Evolutionary conservation across 2,888 invertebrate species (phyloP).

Genomic region (Caenorhabditis sulstoni): DNA sequence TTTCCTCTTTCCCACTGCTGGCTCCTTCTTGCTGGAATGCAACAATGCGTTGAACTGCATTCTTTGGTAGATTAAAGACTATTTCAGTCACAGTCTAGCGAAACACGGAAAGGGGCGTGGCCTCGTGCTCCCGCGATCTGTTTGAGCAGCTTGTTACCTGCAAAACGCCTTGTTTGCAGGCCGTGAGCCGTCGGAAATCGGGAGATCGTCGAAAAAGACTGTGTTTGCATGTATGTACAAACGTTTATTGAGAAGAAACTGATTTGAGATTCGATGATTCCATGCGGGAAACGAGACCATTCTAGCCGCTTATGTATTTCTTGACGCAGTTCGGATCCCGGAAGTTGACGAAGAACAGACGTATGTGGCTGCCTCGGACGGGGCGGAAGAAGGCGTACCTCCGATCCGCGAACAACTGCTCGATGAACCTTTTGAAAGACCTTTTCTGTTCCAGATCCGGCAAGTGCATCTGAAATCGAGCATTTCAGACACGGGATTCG

Average conservation of each 20-base stretch:
- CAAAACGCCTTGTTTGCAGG: slow-evolving; percentile 24
- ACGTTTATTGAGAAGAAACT: background rate
- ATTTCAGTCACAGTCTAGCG: background rate
- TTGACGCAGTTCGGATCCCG: slow-evolving; percentile 40
- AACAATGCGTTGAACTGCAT: background rate
- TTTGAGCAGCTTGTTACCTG: slow-evolving; percentile 33
- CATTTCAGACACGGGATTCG: no score
- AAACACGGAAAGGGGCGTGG: background rate
- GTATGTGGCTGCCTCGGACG: slow-evolving; percentile 45
- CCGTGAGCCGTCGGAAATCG: slow-evolving; percentile 20
- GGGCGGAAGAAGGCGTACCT: slow-evolving; percentile 47
- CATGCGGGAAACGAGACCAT: background rate
- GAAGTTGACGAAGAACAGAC: slow-evolving; percentile 60
- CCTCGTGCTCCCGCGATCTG: background rate
- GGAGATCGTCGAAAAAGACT: slow-evolving; percentile 9
- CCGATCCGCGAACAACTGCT: slow-evolving; percentile 20
- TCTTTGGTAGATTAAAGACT: background rate
- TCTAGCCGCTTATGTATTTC: slow-evolving; percentile 39
- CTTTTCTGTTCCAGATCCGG: slow-evolving; percentile 30
- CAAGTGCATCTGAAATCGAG: slow-evolving; percentile 33
- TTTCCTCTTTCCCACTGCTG: no score
- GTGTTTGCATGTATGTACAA: background rate
- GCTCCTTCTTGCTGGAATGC: background rate
- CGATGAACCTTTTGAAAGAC: slow-evolving; percentile 41
- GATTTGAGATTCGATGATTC: background rate